A percentile compares a stretch with the other conserved stretches of the same genome.
Evolutionary conservation across 2,113 vertebrate genomes (phyloP).

Genomic region (Callocephalon fimbriatum): DNA sequence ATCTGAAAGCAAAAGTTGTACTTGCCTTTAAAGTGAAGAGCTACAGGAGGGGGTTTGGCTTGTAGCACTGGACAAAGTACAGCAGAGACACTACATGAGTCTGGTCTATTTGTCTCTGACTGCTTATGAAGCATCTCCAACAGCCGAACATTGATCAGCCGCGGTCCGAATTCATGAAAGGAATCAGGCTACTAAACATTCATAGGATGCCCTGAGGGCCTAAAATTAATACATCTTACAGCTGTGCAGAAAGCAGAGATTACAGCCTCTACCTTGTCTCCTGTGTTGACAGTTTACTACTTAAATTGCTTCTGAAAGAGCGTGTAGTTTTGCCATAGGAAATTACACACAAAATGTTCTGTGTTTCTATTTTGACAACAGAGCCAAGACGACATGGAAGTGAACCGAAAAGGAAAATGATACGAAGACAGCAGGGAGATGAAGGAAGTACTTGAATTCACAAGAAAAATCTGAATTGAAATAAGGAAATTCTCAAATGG

Average conservation of each 20-base stretch:
- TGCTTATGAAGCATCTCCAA: fast-evolving
- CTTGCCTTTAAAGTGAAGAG: background rate
- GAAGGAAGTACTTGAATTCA: slow-evolving; percentile 18
- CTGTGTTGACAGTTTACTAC: background rate
- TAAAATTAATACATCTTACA: background rate
- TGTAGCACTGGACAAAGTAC: background rate
- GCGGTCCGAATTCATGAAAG: background rate
- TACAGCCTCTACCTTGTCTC: background rate
- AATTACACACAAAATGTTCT: background rate
- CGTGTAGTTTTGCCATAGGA: background rate
- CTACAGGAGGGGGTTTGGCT: background rate
- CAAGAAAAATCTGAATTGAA: slow-evolving; percentile 47
- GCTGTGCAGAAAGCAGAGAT: background rate
- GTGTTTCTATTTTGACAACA: slow-evolving; percentile 45
- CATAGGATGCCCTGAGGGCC: background rate
- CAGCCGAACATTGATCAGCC: background rate
- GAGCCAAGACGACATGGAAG: slow-evolving; percentile 71
- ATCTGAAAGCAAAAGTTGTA: background rate
- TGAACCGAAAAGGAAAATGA: slow-evolving; percentile 34
- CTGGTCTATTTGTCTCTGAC: background rate
- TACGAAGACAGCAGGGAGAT: slow-evolving; percentile 17
- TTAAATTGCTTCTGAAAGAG: background rate
- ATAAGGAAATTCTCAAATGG: slow-evolving; percentile 31
- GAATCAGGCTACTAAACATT: background rate
- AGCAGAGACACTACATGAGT: background rate